phyloP scores from a whole-genome alignment of 2,888 invertebrate species.

The Stenoptilia bipunctidactyla region DNA sequence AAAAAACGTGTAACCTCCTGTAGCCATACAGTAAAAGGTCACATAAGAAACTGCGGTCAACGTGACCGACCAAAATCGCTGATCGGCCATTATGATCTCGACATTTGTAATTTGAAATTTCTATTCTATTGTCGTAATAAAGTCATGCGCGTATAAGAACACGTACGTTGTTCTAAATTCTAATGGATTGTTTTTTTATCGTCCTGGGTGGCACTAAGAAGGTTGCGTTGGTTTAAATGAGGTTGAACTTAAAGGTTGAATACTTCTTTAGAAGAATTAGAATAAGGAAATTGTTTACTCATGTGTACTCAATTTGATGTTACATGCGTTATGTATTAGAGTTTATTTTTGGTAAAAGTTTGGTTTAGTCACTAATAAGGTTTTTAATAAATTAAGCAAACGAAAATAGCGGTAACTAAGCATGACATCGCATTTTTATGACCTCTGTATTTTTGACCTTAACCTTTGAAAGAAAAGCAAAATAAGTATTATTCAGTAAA shows the following conservation, averaged over 20 bases:
- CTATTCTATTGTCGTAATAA: slow-evolving; percentile 61
- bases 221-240: not conserved
- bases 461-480: too few species aligned
- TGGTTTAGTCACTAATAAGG: too few species aligned
- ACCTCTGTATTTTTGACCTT: too few species aligned
- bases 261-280: not conserved
- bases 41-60: slow-evolving; percentile 52
- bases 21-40: slow-evolving; percentile 54
- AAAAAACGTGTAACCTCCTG: slow-evolving; percentile 48
- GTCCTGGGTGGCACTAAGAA: not conserved
- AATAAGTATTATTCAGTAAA: too few species aligned
- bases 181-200: slow-evolving; percentile 23
- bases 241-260: not conserved
- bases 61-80: slow-evolving; percentile 55
- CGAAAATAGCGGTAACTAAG: too few species aligned
- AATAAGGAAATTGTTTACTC: too few species aligned
- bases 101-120: slow-evolving; percentile 52
- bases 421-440: too few species aligned
- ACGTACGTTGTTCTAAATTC: slow-evolving; percentile 30
- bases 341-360: too few species aligned
- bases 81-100: slow-evolving; percentile 28
- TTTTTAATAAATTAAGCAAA: too few species aligned
- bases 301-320: too few species aligned
- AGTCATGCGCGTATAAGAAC: slow-evolving; percentile 55
- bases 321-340: too few species aligned